These are phyloP conservation scores for Crocidura indochinensis DNA, from an alignment of 2,797 vertebrate genomes.

Conservation along the genomic window DNA sequence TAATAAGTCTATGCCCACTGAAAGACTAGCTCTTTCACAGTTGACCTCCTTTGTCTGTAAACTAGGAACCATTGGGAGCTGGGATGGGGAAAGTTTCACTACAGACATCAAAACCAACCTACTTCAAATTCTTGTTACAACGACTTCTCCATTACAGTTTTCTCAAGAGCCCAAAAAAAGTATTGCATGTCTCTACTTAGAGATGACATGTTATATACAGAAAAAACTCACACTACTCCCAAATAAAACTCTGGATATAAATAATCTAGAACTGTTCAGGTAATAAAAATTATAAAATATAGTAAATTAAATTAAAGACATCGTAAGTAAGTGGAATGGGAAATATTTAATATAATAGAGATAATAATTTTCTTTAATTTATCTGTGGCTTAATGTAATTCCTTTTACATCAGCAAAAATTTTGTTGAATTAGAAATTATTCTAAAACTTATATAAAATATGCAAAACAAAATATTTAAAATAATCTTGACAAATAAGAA, in stretches of 20 bases:
- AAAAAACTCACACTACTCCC: background rate
- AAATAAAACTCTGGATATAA: background rate
- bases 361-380: background rate
- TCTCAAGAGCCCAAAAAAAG: conserved; percentile 24
- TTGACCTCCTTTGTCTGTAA: background rate
- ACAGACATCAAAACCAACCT: conserved; percentile 19
- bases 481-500: background rate
- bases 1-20: background rate
- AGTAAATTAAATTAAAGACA: background rate
- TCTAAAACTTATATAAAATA: background rate
- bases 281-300: background rate
- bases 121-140: background rate
- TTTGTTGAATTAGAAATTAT: background rate
- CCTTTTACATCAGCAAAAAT: background rate
- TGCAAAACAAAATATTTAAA: background rate
- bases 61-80: background rate
- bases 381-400: background rate
- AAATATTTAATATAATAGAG: conserved; percentile 46
- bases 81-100: background rate
- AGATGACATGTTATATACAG: background rate
- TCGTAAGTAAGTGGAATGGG: no score
- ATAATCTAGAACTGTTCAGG: conserved; percentile 11
- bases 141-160: conserved; percentile 32
- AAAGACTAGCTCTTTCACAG: background rate
- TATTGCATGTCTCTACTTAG: background rate